Conservation (phyloP, 2,888 invertebrate species). For the Apodemia mormo region DNA sequence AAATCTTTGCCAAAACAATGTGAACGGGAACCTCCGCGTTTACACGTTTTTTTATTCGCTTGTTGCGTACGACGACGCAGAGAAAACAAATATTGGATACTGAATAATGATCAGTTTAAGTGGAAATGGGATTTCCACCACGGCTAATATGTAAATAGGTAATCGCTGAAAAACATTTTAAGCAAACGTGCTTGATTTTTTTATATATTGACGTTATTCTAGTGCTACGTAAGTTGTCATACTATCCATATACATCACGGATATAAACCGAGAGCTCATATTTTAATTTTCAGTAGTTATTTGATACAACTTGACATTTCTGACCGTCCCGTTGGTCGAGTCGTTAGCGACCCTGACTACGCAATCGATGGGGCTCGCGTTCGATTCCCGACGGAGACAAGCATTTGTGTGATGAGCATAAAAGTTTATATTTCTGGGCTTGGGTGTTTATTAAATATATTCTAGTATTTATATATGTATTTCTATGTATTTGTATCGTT, state of each 20-base stretch:
- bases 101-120: conserved; percentile 4
- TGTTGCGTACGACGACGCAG: background rate
- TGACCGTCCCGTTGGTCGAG: no score
- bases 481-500: no score
- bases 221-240: background rate
- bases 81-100: conserved; percentile 16
- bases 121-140: conserved; percentile 2
- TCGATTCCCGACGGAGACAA: no score
- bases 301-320: background rate
- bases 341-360: no score
- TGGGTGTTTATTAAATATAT: no score
- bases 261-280: background rate
- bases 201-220: background rate
- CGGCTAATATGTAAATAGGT: background rate
- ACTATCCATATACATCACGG: background rate
- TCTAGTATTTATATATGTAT: no score
- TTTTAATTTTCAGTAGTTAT: no score
- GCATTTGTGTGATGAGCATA: no score
- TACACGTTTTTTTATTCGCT: conserved; percentile 3
- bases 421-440: no score
- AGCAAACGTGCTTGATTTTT: background rate
- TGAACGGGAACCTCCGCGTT: background rate
- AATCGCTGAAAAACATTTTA: background rate
- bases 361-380: no score
- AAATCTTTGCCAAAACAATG: background rate